A percentile compares a stretch with the other conserved stretches of the same genome.
phyloP scores from a whole-genome alignment of 2,113 vertebrate species.

The Brachyistius frenatus region DNA sequence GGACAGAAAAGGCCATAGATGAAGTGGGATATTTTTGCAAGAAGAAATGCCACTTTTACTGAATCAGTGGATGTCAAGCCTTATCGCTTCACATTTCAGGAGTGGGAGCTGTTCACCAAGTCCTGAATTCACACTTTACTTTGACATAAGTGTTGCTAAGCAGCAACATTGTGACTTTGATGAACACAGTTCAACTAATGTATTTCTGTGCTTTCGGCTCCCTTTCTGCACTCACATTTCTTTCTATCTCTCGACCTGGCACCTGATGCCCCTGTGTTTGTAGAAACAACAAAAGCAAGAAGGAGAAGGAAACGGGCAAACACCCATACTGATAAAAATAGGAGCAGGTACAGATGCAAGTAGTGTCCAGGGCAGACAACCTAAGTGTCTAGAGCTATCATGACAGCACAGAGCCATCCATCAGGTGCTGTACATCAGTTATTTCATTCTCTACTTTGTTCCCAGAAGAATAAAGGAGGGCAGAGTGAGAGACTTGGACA shows the following conservation, averaged over 20 bases:
- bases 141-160: conserved; percentile 54
- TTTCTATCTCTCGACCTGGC: conserved; percentile 17
- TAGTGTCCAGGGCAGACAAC: background rate
- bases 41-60: conserved; percentile 44
- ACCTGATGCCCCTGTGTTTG: conserved; percentile 53
- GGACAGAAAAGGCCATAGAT: conserved; percentile 35
- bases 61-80: conserved; percentile 20
- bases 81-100: conserved; percentile 26
- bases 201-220: conserved; percentile 17
- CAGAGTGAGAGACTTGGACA: background rate
- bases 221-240: background rate
- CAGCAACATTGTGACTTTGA: conserved; percentile 33
- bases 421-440: background rate
- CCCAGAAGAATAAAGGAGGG: background rate
- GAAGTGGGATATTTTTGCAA: conserved; percentile 45
- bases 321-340: conserved; percentile 26
- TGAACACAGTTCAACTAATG: conserved; percentile 23
- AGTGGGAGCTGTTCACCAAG: conserved; percentile 51
- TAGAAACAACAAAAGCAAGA: conserved; percentile 6
- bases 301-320: conserved; percentile 4
- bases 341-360: conserved; percentile 12
- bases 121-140: conserved; percentile 55
- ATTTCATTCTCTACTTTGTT: conserved; percentile 4
- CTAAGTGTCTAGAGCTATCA: conserved; percentile 1
- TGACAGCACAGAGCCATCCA: conserved; percentile 6